phyloP scores from a whole-genome alignment of 2,888 invertebrate genomes.

The Shargacucullia verbasci region DNA sequence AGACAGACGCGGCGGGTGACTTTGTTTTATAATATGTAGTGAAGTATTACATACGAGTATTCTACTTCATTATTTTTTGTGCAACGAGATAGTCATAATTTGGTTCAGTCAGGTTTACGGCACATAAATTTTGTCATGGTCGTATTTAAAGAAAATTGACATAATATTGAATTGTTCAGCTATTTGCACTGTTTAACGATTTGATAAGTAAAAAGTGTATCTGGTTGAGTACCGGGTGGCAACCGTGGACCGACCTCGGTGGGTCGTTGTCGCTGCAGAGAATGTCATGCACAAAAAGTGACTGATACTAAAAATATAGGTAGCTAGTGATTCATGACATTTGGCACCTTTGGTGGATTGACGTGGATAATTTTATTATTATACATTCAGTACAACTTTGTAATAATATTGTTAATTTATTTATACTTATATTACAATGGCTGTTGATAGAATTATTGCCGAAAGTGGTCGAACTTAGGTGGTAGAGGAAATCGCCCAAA shows the following conservation, averaged over 20 bases:
- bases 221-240: conserved; percentile 69
- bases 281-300: conserved; percentile 74
- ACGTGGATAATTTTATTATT: not conserved
- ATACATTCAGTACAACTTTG: too few relatives aligned
- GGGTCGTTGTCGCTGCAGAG: conserved; percentile 78
- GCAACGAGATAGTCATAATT: conserved; percentile 22
- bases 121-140: conserved; percentile 28
- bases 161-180: conserved; percentile 25
- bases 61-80: conserved; percentile 28
- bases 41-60: conserved; percentile 1
- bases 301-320: conserved; percentile 54
- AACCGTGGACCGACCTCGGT: conserved; percentile 71
- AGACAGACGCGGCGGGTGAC: too few relatives aligned
- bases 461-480: too few relatives aligned
- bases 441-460: too few relatives aligned
- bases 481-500: too few relatives aligned
- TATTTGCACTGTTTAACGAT: conserved; percentile 48
- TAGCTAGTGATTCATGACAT: conserved; percentile 43
- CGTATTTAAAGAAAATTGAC: conserved; percentile 26
- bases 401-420: too few relatives aligned
- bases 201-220: conserved; percentile 63
- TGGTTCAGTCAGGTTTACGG: conserved; percentile 29
- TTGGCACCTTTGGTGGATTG: conserved; percentile 20
- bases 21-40: not conserved
- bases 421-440: too few relatives aligned